Base-by-base conservation (phyloP, 2,888 invertebrate species). In the Tachina fera region DNA sequence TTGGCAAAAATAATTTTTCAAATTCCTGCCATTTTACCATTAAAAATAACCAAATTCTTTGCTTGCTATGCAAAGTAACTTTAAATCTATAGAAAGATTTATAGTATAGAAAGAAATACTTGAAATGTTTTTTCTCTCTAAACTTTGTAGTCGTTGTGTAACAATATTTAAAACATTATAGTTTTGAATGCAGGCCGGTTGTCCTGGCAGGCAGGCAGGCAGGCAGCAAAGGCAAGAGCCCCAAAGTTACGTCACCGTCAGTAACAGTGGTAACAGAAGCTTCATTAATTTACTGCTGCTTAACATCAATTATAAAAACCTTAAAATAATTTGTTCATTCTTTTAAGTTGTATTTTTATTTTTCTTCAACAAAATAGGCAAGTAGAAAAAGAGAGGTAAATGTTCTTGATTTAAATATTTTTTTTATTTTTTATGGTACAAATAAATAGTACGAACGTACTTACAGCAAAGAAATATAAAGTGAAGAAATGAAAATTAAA, bases 241-340 rank as follows among this genome's bases (percentile, higher is more conserved):
- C 31, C 51, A 72, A 78, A 83, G 72, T 77, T 68, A 75, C 53
- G 65, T 76, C 76, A 76, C 5, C 31, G 80, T 60, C 78, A 79
- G 72, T 58, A 67, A 72, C 72, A 63, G 74, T 65, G 65, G 80
- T 22, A 82, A 60, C 63, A 80, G 71, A 72, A 75, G 71, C 76
- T 68, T 72, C 79, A 83, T 86, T 83, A 86, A 86, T 86, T 86
- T 80, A 79, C 60, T 83, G 72, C 77, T 83, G 67, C 83, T 83
- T 83, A 72, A 78, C 86, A 79, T 83, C 86, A 83, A 86, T 86
- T 86, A 86, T 67, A 83, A 72, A 74, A 75, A 77, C 67, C 76
- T 86, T 83, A 56, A 79, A 75, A 71, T 76, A 76, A 83, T 76
- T 86, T 86, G 51, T 75, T 61, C 51, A 79, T 70, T 53, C 71